Conservation (phyloP, 2,888 invertebrate species). For the Mesorhabditis spiculigera region DNA sequence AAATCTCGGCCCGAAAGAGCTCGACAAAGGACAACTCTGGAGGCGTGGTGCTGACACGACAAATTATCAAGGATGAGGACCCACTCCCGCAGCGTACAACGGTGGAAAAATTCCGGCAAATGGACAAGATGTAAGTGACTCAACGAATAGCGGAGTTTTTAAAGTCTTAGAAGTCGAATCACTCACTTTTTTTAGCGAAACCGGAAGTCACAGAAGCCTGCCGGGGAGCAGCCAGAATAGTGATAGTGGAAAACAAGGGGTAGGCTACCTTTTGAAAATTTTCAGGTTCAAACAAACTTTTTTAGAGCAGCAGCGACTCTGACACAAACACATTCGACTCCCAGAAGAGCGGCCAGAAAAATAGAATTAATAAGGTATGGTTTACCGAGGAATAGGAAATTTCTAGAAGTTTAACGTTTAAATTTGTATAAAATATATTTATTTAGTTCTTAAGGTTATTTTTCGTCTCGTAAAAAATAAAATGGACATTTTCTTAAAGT, state of each 20-base stretch:
- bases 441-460: too few relatives aligned
- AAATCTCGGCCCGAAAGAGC: constrained; percentile 34
- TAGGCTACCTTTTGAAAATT: constrained; percentile 57
- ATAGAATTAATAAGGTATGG: constrained; percentile 6
- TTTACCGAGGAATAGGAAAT: constrained; percentile 10
- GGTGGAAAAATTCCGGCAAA: background rate
- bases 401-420: background rate
- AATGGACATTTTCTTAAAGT: too few relatives aligned
- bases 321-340: constrained; percentile 42
- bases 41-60: constrained; percentile 44
- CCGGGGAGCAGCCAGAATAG: constrained; percentile 59
- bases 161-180: background rate
- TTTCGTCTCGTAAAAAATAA: too few relatives aligned
- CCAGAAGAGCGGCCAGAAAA: constrained; percentile 25
- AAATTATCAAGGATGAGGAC: constrained; percentile 32
- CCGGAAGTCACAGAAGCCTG: background rate
- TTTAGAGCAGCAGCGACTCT: constrained; percentile 39
- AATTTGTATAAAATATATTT: background rate
- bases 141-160: background rate
- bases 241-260: constrained; percentile 59
- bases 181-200: background rate
- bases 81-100: constrained; percentile 11
- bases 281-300: background rate
- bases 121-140: background rate
- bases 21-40: constrained; percentile 23